Base-by-base conservation (phyloP, 2,113 vertebrate species). In the Tragulus kanchil region DNA sequence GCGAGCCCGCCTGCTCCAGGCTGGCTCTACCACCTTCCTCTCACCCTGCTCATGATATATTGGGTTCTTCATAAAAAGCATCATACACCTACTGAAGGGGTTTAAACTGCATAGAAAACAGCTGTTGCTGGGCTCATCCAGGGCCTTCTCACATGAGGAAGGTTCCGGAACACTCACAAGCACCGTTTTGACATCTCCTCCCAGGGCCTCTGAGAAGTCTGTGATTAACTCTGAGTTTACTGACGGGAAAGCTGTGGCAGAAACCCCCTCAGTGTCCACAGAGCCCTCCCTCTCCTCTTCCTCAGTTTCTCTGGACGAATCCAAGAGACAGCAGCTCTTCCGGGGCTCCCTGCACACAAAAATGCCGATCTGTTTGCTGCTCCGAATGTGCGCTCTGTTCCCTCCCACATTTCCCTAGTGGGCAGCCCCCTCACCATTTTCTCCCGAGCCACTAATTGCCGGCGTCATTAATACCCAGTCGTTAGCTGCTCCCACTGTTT, bases 401-500 rank as follows among this genome's bases (percentile, higher is more conserved):
- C 90, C 91, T 96, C 90, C 95, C 88, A 71, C 97, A 81, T 97
- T 85, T 95, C 83, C 96, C 98, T 96, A 93, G 92, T 97, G 94
- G 90, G 95, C n/a, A 0, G 1, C 94, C 96, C 97, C 97, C 97
- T 93, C 79, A 88, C 98, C 96, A 93, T 96, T 97, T 98, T 98
- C 98, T 94, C 59, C 83, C 95, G 98, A 98, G 98, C 21, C 95
- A 71, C 97, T 98, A 98, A 98, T 98, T 98, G 98, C 98, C 97
- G 95, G 95, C 97, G 94, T 98, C 97, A 93, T 98, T 98, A 97
- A 98, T 97, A 97, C 97, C 95, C 89, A 96, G 97, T 97, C 96
- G 97, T 98, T 98, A 98, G 98, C 97, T 85, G 97, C 97, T 97
- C 94, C 96, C 93, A 96, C 98, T 98, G 95, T 98, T 96, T 97